Base-by-base conservation (phyloP, 2,113 vertebrate species). In the Nesogale talazaci region DNA sequence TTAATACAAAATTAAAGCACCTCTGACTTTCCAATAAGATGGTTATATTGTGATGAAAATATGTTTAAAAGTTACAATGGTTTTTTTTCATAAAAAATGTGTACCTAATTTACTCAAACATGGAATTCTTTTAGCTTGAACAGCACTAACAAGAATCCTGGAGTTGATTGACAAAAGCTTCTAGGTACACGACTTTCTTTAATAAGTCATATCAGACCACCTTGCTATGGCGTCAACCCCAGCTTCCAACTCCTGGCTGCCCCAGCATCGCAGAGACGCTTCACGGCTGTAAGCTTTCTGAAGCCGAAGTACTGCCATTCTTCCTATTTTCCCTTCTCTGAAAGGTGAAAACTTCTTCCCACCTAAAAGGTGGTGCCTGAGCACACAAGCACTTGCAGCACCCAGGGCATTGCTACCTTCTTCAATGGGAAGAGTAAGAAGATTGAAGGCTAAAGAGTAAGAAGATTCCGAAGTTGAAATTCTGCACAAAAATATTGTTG, bases 61-160 rank as follows among this genome's bases (percentile, higher is more conserved):
- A 75, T 52, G 23, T 15, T 88, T 65, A 40, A 85, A 74, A 88
- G 57, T 2, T 17, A 1, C 5, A 23, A 19, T 7, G 1, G 10
- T 76, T 56, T 31, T 36, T 42, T 61, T 90, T 14, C 82, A 23
- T 82, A 94, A 90, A 79, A 77, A 25, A 38, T 88, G 92, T 86
- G 57, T 38, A 31, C 2, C 27, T 14, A 59, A 63, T 86, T 91
- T 77, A 77, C 31, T 81, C 31, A 82, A 57, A 89, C 19, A 61
- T 40, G n/a, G 8, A 90, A 78, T 63, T 34, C 11, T 74, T 85
- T 78, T 27, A 65, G 0, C 40, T 27, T 52, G 52, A 31, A 75
- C 4, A 14, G 81, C 57, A 29, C 25, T 31, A 52, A 70, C 16
- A 75, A 63, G 57, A 81, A 19, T 59, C 61, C 10, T 69, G 56